These are phyloP conservation scores for Australoheros scitulus DNA, from an alignment of 2,113 vertebrate species.

Conservation along the genomic window DNA sequence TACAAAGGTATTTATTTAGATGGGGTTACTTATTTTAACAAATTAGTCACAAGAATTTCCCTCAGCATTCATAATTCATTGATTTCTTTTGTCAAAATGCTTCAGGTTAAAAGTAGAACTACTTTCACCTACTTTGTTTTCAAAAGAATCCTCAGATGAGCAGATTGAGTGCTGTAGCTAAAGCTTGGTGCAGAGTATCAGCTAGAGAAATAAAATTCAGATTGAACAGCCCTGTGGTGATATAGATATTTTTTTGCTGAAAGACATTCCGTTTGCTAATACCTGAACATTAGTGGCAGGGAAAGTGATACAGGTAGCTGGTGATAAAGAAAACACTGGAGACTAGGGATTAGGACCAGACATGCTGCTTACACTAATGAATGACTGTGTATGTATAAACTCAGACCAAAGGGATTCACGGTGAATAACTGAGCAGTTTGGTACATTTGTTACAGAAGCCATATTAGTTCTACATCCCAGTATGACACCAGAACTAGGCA, in stretches of 20 bases:
- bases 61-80: background rate
- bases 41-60: background rate
- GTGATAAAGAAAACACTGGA: constrained; percentile 34
- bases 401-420: constrained; percentile 44
- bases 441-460: constrained; percentile 9
- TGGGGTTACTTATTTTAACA: background rate
- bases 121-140: constrained; percentile 4
- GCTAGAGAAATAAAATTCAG: constrained; percentile 10
- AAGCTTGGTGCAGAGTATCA: background rate
- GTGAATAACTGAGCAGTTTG: constrained; percentile 32
- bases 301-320: constrained; percentile 26
- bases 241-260: constrained; percentile 20
- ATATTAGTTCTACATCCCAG: background rate
- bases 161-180: background rate
- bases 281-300: constrained; percentile 44
- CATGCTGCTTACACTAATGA: constrained; percentile 53
- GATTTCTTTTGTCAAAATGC: background rate
- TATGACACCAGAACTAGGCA: background rate
- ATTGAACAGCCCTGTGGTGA: background rate
- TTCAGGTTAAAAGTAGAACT: background rate
- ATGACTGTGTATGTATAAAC: constrained; percentile 49
- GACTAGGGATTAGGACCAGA: constrained; percentile 49
- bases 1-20: background rate
- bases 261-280: constrained; percentile 41
- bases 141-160: background rate